Base-by-base conservation (phyloP, 2,888 invertebrate genomes). In the Proisotoma minuta region DNA sequence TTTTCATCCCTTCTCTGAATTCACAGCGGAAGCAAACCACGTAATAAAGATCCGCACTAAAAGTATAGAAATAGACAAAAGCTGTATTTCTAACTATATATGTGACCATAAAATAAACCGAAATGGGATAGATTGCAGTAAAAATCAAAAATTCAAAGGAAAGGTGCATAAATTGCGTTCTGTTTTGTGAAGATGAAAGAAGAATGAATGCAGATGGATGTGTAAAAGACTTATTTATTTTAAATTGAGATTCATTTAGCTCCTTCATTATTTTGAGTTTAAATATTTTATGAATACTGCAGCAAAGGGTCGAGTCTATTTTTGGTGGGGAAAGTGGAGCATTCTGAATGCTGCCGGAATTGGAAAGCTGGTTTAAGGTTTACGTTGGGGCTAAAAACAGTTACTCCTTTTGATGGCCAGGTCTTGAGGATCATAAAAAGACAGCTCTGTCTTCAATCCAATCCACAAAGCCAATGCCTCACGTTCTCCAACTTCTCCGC, bases 381-480 rank as follows among this genome's bases (percentile, higher is more conserved):
- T 34, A 34, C 34, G 34, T 34, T 15, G 8, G 8, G 8, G 8
- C 34, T 34, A 15, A 15, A 10, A 34, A 15, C 34, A 34, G 34
- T 34, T 5, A 15, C 20, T 4, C 18, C 43, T 12, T n/a, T 43
- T 12, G 15, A 20, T n/a, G 20, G 5, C 18, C 43, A 43, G 43
- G 43, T 43, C 18, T 43, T 43, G 43, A 4, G 10, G 20, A 43
- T 43, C 43, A 43, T 43, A 43, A 43, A 43, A 43, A 43, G 43
- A 43, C 43, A 43, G 18, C 43, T 43, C 18, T 5, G 10, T 43
- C 43, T 20, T n/a, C 15, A 43, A 43, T 43, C 43, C 43, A 43
- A 43, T 43, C 43, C 43, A 43, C 34, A n/a, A n/a, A n/a, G n/a
- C n/a, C n/a, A n/a, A n/a, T n/a, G 34, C 34, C 34, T 18, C 43